phyloP scores from a whole-genome alignment of 1,140 invertebrate species.

The Condylostylus longicornis region DNA sequence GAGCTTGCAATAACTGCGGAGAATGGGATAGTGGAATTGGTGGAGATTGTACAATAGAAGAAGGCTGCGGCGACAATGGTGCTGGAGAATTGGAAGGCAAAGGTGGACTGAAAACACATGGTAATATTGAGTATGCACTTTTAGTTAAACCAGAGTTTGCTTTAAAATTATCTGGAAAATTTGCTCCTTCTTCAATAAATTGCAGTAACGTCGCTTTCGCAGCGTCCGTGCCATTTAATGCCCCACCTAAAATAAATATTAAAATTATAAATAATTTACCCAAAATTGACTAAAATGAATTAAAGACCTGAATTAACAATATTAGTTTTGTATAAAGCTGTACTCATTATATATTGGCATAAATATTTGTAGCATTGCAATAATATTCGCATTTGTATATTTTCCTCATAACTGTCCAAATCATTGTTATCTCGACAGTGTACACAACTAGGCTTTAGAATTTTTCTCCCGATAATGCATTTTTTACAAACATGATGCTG shows the following conservation, averaged over 20 bases:
- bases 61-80: too few species aligned
- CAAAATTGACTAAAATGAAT: too few species aligned
- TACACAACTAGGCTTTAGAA: slow-evolving; percentile 64
- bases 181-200: slow-evolving; percentile 62
- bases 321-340: slow-evolving; percentile 51
- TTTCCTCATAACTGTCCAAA: slow-evolving; percentile 56
- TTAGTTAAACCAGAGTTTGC: slow-evolving; percentile 49
- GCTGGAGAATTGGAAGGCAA: too few species aligned
- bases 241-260: too few species aligned
- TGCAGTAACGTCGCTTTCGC: slow-evolving; percentile 48
- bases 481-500: slow-evolving; percentile 74
- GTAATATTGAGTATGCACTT: slow-evolving; percentile 54
- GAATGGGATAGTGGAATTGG: not conserved
- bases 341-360: slow-evolving; percentile 63
- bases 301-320: too few species aligned
- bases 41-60: not conserved
- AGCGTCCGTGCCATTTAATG: slow-evolving; percentile 33
- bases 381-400: slow-evolving; percentile 62
- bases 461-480: slow-evolving; percentile 71
- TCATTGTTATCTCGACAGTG: slow-evolving; percentile 68
- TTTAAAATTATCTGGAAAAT: slow-evolving; percentile 61
- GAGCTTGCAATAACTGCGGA: too few species aligned
- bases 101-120: slow-evolving; percentile 45
- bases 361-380: slow-evolving; percentile 78
- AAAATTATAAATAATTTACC: too few species aligned